phyloP scores from a whole-genome alignment of 2,888 invertebrate species.

The Gastrophysa polygoni region DNA sequence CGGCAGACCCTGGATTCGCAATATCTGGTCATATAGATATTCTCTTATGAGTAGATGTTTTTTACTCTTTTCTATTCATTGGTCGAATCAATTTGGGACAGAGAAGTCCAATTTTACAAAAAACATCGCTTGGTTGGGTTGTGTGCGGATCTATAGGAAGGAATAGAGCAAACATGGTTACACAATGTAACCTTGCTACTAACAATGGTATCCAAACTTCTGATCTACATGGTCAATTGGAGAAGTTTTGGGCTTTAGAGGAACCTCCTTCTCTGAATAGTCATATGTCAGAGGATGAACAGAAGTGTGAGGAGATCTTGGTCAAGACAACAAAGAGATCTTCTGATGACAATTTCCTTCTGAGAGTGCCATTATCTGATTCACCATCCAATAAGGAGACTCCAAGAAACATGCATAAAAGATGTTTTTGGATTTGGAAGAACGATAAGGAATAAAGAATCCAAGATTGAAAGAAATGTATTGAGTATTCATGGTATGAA shows the following conservation, averaged over 20 bases:
- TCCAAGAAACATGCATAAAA: conserved; percentile 14
- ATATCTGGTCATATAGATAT: conserved; percentile 1
- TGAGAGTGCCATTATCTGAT: conserved; percentile 16
- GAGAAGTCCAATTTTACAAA: conserved; percentile 13
- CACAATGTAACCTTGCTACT: background rate
- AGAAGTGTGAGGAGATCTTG: conserved; percentile 16
- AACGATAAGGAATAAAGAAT: conserved; percentile 7
- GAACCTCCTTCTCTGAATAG: background rate
- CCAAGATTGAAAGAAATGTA: conserved; percentile 17
- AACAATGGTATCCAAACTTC: background rate
- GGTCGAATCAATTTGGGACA: conserved; percentile 9
- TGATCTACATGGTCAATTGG: conserved; percentile 13
- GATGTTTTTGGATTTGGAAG: conserved; percentile 19
- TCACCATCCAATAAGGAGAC: background rate
- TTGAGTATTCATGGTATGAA: conserved; percentile 21
- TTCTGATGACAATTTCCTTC: conserved; percentile 8
- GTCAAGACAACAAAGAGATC: conserved; percentile 9
- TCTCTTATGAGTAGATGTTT: conserved; percentile 8
- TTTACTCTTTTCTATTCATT: conserved; percentile 1
- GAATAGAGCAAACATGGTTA: background rate
- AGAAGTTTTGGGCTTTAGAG: conserved; percentile 17
- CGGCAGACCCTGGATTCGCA: conserved; percentile 14
- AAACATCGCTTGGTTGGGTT: conserved; percentile 18
- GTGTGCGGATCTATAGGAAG: background rate
- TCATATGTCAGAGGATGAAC: conserved; percentile 7